Evolutionary conservation across 2,797 vertebrate species (phyloP).

Genomic region (Spinus pinus): DNA sequence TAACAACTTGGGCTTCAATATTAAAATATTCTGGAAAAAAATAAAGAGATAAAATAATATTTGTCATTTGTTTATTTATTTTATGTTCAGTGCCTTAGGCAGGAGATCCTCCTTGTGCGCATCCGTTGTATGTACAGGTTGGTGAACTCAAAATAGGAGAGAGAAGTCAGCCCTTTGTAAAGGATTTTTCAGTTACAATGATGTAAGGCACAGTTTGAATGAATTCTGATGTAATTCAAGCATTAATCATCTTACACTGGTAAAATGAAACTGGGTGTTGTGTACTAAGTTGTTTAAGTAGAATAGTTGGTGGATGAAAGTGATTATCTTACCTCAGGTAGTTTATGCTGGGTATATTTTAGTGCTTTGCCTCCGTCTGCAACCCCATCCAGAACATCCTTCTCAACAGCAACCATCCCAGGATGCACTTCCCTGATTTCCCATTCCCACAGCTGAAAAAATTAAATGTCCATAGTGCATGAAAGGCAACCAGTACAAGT

Average conservation of each 20-base stretch:
- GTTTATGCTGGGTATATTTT: neutral
- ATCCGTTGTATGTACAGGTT: neutral
- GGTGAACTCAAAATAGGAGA: neutral
- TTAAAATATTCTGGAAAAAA: conserved; percentile 78
- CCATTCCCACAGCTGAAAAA: neutral
- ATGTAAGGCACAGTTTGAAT: neutral
- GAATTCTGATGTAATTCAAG: neutral
- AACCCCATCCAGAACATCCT: fast-evolving
- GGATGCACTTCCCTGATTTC: neutral
- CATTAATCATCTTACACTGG: neutral
- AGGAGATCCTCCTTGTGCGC: neutral
- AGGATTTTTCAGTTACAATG: neutral
- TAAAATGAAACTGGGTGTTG: conserved; percentile 42
- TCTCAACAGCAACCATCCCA: neutral
- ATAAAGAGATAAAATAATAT: conserved; percentile 76
- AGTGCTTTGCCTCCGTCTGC: neutral
- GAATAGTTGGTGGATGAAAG: neutral
- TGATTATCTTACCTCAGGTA: neutral
- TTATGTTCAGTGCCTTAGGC: conserved; percentile 42
- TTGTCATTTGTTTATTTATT: conserved; percentile 64
- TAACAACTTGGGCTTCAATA: conserved; percentile 76
- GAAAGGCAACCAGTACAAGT: neutral
- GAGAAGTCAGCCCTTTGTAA: neutral
- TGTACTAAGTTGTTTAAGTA: conserved; percentile 24
- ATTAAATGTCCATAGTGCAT: neutral